These are phyloP conservation scores for Phyllotreta cruciferae DNA, from an alignment of 2,888 invertebrate species.

Conservation along the genomic window DNA sequence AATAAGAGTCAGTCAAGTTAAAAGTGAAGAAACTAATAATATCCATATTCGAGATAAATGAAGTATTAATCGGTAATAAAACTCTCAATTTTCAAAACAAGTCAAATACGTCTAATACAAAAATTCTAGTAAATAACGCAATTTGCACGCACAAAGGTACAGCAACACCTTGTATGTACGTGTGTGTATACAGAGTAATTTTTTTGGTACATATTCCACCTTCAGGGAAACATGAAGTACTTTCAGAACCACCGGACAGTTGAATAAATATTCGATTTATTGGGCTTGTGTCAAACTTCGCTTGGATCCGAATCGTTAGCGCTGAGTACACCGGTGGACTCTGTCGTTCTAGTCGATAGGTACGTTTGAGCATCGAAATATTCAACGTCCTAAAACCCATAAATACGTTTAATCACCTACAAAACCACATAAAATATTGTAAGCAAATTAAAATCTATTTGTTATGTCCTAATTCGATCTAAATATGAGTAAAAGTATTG, in stretches of 20 bases:
- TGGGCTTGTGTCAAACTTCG: slow-evolving; percentile 34
- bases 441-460: no score
- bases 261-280: background rate
- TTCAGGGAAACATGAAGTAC: background rate
- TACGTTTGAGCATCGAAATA: slow-evolving; percentile 59
- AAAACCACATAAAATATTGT: no score
- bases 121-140: no score
- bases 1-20: slow-evolving; percentile 29
- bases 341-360: slow-evolving; percentile 53
- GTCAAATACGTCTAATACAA: slow-evolving; percentile 7
- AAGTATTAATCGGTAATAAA: slow-evolving; percentile 6
- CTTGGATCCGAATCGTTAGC: slow-evolving; percentile 45
- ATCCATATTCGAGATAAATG: background rate
- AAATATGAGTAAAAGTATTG: no score
- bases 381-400: slow-evolving; percentile 55
- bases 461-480: no score
- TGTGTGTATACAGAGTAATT: background rate
- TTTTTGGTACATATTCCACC: background rate
- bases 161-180: background rate
- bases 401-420: slow-evolving; percentile 7
- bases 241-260: slow-evolving; percentile 8
- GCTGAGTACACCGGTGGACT: slow-evolving; percentile 48
- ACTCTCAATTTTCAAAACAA: slow-evolving; percentile 14
- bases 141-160: background rate
- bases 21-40: background rate